phyloP scores from a whole-genome alignment of 2,113 vertebrate genomes.

The Cyanistes caeruleus region DNA sequence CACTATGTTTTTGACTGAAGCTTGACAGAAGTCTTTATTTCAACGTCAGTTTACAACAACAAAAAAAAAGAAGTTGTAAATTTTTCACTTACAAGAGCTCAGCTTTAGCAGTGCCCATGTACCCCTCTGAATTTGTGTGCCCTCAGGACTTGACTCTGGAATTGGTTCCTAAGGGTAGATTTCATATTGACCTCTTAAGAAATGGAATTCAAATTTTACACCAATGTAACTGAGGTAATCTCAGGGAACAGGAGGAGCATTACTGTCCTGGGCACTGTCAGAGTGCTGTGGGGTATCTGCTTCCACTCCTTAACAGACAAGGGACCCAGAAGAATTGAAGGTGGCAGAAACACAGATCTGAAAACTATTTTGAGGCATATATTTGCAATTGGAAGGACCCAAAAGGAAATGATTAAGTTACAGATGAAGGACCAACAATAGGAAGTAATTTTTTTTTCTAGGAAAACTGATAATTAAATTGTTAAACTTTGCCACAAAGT shows the following conservation, averaged over 20 bases:
- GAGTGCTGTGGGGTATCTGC: not conserved
- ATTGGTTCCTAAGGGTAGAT: not conserved
- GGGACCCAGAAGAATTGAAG: not conserved
- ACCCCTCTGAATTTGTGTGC: not conserved
- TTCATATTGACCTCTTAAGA: not conserved
- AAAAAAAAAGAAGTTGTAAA: not conserved
- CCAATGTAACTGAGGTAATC: rapidly evolving
- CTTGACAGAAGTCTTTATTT: not conserved
- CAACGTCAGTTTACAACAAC: not conserved
- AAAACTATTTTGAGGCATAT: not conserved
- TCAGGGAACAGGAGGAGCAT: not conserved
- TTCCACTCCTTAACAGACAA: not conserved
- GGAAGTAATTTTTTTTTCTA: not conserved
- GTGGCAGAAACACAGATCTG: not conserved
- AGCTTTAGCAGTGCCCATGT: not conserved
- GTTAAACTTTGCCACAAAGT: not conserved
- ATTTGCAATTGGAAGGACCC: not conserved
- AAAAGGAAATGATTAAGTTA: not conserved
- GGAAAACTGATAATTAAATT: not conserved
- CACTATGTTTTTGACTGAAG: not conserved
- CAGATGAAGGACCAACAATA: not conserved
- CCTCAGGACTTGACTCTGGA: not conserved
- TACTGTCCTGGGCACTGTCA: not conserved
- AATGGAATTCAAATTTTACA: not conserved
- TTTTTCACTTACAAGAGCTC: not conserved